A percentile compares a stretch with the other conserved stretches of the same genome.
phyloP scores from a whole-genome alignment of 2,888 invertebrate genomes.

The Drosophila hamatofila region DNA sequence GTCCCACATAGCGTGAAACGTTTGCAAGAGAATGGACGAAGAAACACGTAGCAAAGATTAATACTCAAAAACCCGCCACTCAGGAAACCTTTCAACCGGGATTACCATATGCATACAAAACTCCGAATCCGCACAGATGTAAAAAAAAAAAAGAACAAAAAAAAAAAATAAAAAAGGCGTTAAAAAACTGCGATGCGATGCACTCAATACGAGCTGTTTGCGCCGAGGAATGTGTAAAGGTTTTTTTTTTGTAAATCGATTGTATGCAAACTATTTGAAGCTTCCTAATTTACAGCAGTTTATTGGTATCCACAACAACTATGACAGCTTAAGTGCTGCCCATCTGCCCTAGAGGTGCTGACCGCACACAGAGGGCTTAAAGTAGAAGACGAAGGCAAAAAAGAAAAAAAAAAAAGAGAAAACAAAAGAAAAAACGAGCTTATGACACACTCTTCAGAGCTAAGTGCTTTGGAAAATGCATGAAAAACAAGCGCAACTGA shows the following conservation, averaged over 20 bases:
- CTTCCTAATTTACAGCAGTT: conserved; percentile 13
- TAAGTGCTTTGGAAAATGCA: conserved; percentile 14
- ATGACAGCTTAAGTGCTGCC: conserved; percentile 9
- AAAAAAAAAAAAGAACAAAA: neutral
- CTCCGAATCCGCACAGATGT: neutral
- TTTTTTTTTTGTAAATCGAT: neutral
- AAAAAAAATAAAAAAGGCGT: neutral
- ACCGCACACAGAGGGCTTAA: conserved; percentile 1
- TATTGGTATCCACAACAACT: neutral
- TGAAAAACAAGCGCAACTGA: conserved; percentile 12
- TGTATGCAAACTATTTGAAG: neutral
- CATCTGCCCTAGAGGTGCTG: neutral
- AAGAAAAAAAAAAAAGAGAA: neutral
- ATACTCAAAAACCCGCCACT: neutral
- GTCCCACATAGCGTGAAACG: neutral
- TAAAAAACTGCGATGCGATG: neutral
- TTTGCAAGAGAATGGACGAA: neutral
- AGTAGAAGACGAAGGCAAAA: neutral
- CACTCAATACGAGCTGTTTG: neutral
- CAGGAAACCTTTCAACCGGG: neutral
- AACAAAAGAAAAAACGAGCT: neutral
- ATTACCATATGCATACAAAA: neutral
- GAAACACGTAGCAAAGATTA: neutral
- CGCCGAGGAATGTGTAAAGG: neutral
- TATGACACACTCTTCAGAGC: neutral